phyloP scores from a whole-genome alignment of 1,140 invertebrate species.

The Trichonephila clavata region DNA sequence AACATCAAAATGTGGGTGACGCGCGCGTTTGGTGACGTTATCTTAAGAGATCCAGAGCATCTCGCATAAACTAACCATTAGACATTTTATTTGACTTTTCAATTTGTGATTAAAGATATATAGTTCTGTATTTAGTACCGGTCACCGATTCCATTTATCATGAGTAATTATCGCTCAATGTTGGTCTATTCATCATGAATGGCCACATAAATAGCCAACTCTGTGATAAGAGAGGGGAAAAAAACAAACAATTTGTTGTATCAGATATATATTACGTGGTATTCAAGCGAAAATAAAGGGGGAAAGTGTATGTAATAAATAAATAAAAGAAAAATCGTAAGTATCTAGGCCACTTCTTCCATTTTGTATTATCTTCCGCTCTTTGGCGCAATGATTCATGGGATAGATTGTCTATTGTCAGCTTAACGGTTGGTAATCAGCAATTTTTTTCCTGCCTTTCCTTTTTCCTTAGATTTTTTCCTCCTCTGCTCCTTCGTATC shows the following conservation, averaged over 20 bases:
- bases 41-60: too few species aligned
- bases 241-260: slow-evolving; percentile 72
- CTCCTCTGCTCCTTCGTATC: slow-evolving; percentile 38
- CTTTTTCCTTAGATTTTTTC: slow-evolving; percentile 32
- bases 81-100: too few species aligned
- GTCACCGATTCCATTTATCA: background rate
- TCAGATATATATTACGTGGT: slow-evolving; percentile 64
- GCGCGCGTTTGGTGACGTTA: too few species aligned
- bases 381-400: slow-evolving; percentile 75
- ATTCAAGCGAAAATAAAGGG: slow-evolving; percentile 65
- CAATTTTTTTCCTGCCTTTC: slow-evolving; percentile 67
- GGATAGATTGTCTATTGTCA: slow-evolving; percentile 76
- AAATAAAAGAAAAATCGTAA: slow-evolving; percentile 43
- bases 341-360: slow-evolving; percentile 50
- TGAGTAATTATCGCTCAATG: background rate
- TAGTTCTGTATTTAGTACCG: background rate
- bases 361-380: slow-evolving; percentile 75
- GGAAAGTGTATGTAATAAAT: slow-evolving; percentile 54
- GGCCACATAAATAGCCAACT: background rate
- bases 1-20: too few species aligned
- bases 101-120: too few species aligned
- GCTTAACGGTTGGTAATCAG: slow-evolving; percentile 75
- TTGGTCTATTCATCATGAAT: background rate
- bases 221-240: background rate
- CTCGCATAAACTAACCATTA: too few species aligned